Evolutionary conservation across 2,113 vertebrate genomes (phyloP).

Genomic region (Oreochromis spilurus): DNA sequence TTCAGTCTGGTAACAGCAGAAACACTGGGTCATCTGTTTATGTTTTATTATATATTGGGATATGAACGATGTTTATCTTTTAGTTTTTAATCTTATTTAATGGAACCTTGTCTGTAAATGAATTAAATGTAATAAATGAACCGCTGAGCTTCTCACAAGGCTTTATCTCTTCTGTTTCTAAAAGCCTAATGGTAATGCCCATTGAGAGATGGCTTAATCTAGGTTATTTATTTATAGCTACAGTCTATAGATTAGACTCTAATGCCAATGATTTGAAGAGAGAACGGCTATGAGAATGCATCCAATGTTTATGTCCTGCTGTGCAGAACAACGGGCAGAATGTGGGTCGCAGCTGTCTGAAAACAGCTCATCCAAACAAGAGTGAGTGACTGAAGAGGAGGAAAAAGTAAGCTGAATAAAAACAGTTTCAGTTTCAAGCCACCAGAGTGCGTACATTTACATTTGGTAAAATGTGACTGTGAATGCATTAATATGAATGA

Average conservation of each 20-base stretch:
- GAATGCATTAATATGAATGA: background rate
- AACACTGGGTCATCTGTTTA: background rate
- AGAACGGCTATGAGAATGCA: background rate
- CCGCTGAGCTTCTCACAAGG: background rate
- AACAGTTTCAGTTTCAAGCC: background rate
- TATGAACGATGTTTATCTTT: background rate
- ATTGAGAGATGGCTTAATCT: background rate
- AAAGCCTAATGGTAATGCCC: background rate
- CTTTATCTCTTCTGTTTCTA: background rate
- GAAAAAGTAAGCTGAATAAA: background rate
- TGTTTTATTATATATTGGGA: constrained; percentile 16
- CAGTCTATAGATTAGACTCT: background rate
- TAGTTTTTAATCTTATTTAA: constrained; percentile 22
- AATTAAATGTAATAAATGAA: constrained; percentile 13
- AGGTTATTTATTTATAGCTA: background rate
- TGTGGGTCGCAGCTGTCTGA: background rate
- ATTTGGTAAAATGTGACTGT: rapidly evolving
- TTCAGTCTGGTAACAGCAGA: background rate
- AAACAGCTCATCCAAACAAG: background rate
- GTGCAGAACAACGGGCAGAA: background rate
- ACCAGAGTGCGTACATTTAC: rapidly evolving
- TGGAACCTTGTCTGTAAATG: constrained; percentile 10
- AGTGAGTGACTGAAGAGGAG: background rate
- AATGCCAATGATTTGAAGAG: background rate
- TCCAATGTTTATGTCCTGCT: background rate